A percentile compares a stretch with the other conserved stretches of the same genome.
Conservation (phyloP, 2,888 invertebrate genomes). For the Eilema griseolum region DNA sequence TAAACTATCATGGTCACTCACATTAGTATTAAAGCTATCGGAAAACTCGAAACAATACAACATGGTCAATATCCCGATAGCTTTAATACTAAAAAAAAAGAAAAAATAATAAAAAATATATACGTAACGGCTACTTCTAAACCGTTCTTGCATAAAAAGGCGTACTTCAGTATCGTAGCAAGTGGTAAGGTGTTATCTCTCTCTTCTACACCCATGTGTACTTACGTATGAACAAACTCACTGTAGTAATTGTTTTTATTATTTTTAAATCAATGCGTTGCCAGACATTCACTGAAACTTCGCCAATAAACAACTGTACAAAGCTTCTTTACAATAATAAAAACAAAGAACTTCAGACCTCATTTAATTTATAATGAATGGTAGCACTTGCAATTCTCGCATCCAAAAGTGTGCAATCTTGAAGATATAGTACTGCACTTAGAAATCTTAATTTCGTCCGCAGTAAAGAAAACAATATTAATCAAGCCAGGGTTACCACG, state of each 20-base stretch:
- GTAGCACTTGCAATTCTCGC: constrained; percentile 56
- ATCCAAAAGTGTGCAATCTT: constrained; percentile 66
- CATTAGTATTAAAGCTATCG: too few relatives aligned
- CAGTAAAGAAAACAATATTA: constrained; percentile 41
- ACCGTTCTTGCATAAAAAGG: too few relatives aligned
- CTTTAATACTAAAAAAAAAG: too few relatives aligned
- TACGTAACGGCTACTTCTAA: too few relatives aligned
- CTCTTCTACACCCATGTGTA: too few relatives aligned
- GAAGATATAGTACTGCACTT: constrained; percentile 63
- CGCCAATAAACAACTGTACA: background rate
- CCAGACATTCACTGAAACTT: background rate
- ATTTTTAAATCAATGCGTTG: background rate
- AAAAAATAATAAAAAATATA: too few relatives aligned
- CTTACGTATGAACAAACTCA: background rate
- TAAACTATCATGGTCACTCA: too few relatives aligned
- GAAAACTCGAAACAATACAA: too few relatives aligned
- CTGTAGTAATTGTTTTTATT: background rate
- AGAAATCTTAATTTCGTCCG: constrained; percentile 73
- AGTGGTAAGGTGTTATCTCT: too few relatives aligned
- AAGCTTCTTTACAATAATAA: background rate
- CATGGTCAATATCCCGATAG: too few relatives aligned
- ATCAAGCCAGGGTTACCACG: constrained; percentile 50
- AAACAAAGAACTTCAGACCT: constrained; percentile 1
- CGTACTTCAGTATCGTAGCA: too few relatives aligned
- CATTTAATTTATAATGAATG: constrained; percentile 26